phyloP scores from a whole-genome alignment of 2,113 vertebrate genomes.

The Pelobates fuscus region DNA sequence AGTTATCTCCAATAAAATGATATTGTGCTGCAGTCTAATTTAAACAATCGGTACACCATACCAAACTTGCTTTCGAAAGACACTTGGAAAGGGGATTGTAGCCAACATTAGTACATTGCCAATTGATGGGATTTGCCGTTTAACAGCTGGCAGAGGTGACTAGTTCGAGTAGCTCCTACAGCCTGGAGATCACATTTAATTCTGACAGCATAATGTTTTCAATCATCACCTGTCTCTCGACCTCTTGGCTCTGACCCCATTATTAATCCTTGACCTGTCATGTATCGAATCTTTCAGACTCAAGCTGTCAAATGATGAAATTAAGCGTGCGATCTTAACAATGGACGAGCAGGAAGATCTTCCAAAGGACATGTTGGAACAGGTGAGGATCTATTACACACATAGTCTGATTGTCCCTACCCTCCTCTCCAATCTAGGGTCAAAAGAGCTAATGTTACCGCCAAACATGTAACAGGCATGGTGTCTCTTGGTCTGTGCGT shows the following conservation, averaged over 20 bases:
- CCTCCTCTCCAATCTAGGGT: background rate
- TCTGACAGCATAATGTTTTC: background rate
- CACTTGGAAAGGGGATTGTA: no score
- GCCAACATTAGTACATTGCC: no score
- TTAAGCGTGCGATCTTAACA: slow-evolving; percentile 93
- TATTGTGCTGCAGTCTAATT: no score
- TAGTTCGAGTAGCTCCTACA: no score
- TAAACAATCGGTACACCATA: no score
- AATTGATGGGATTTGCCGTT: no score
- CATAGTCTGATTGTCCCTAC: background rate
- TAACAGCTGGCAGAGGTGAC: no score
- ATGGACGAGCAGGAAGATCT: slow-evolving; percentile 99
- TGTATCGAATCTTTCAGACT: slow-evolving; percentile 70
- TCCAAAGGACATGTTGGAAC: slow-evolving; percentile 98
- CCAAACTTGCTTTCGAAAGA: no score
- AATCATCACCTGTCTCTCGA: background rate
- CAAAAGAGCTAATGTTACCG: background rate
- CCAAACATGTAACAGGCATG: background rate
- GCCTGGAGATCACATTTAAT: no score
- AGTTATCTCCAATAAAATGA: no score
- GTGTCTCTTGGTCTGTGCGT: background rate
- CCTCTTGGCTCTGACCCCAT: background rate
- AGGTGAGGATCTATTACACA: slow-evolving; percentile 71
- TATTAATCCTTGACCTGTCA: background rate
- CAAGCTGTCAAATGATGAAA: slow-evolving; percentile 96